A percentile compares a stretch with the other conserved stretches of the same genome.
Conservation (phyloP, 2,113 vertebrate species). For the Stictonetta naevosa region DNA sequence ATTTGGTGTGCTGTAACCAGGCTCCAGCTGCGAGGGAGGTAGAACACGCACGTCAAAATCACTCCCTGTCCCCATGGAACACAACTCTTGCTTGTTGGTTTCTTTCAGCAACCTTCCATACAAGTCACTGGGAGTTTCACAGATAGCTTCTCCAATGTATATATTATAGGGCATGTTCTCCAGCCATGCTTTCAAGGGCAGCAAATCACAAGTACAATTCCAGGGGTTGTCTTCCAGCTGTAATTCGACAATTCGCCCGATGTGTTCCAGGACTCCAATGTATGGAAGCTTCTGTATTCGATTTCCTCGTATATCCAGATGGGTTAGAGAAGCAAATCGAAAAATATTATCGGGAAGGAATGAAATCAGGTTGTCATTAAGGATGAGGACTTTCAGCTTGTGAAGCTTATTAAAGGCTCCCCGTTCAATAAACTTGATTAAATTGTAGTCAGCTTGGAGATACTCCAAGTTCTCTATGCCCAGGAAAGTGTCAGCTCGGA, state of each 20-base stretch:
- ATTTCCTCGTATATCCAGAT: constrained; percentile 98
- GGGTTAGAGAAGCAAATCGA: constrained; percentile 96
- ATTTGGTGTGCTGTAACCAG: constrained; percentile 84
- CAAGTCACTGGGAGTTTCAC: constrained; percentile 94
- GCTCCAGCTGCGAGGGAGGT: constrained; percentile 87
- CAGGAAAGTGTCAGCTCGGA: constrained; percentile 95
- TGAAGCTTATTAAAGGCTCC: constrained; percentile 99
- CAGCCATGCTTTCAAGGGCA: constrained; percentile 96
- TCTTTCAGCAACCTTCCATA: constrained; percentile 96
- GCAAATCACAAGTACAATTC: constrained; percentile 98
- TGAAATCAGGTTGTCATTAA: constrained; percentile 98
- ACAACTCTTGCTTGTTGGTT: constrained; percentile 96
- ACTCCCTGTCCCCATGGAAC: constrained; percentile 93
- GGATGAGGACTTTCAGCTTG: constrained; percentile 96
- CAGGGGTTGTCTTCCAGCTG: constrained; percentile 98
- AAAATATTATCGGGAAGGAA: constrained; percentile 98
- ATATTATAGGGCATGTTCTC: constrained; percentile 99
- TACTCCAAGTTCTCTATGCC: constrained; percentile 99
- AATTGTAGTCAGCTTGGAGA: constrained; percentile 99
- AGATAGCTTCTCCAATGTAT: constrained; percentile 97
- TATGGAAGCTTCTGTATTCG: constrained; percentile 97
- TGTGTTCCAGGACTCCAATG: constrained; percentile 96
- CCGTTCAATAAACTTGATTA: constrained; percentile 98
- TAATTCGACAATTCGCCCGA: constrained; percentile 94
- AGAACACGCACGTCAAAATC: constrained; percentile 92